Conservation (phyloP, 2,113 vertebrate species). For the Ahaetulla prasina region DNA sequence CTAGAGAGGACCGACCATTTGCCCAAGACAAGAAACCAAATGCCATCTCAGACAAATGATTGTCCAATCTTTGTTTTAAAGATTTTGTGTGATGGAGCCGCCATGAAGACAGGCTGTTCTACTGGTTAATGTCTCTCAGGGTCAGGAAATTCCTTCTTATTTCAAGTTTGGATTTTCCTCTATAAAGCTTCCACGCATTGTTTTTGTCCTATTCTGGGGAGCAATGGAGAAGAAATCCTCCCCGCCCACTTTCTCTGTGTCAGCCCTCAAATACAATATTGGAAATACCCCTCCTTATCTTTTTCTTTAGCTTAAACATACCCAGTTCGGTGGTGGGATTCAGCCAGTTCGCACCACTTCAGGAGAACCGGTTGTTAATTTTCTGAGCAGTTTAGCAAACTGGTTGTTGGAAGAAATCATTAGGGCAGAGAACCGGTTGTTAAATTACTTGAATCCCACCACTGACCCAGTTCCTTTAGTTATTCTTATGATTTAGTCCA, state of each 20-base stretch:
- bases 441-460: no score
- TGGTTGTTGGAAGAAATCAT: no score
- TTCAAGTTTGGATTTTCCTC: not conserved
- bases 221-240: not conserved
- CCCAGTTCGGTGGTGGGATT: no score
- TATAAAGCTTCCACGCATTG: not conserved
- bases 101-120: not conserved
- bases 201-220: not conserved
- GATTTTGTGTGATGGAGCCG: not conserved
- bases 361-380: no score
- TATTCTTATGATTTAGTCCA: not conserved
- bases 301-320: not conserved
- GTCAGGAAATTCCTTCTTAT: not conserved
- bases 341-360: no score
- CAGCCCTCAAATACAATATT: not conserved
- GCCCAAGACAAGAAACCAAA: not conserved
- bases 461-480: not conserved
- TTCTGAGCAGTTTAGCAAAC: no score
- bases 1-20: not conserved
- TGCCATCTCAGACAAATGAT: not conserved
- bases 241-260: not conserved
- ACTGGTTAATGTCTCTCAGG: not conserved
- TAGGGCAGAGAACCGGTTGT: no score
- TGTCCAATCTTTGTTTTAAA: not conserved
- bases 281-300: not conserved